A percentile compares a stretch with the other conserved stretches of the same genome.
Evolutionary conservation across 1,140 invertebrate species (phyloP).

Genomic region (Oedothorax gibbosus): DNA sequence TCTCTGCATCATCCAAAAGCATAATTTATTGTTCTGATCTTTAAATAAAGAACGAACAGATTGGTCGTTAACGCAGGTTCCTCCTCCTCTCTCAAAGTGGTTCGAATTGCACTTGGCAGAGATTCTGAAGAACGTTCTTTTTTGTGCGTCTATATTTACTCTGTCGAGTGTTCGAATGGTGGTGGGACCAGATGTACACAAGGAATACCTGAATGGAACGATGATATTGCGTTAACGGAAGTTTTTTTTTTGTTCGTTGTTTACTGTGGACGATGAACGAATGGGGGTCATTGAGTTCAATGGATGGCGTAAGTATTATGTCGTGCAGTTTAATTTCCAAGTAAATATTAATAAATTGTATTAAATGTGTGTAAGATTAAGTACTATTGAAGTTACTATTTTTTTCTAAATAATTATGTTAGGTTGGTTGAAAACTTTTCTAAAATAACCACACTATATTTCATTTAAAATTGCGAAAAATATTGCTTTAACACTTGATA

Average conservation of each 20-base stretch:
- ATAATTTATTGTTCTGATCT: conserved; percentile 26
- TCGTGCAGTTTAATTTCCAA: background rate
- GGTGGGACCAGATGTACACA: conserved; percentile 7
- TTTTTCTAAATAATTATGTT: no score
- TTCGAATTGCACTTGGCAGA: conserved; percentile 49
- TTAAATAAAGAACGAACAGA: conserved; percentile 5
- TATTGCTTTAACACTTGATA: no score
- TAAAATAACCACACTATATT: no score
- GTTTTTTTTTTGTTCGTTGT: no score
- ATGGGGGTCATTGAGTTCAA: conserved; percentile 11
- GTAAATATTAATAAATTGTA: no score
- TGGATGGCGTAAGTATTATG: conserved; percentile 16
- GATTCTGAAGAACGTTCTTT: conserved; percentile 32
- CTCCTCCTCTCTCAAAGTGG: conserved; percentile 34
- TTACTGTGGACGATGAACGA: background rate
- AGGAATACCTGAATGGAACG: conserved; percentile 11
- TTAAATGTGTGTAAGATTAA: no score
- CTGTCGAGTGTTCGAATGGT: no score
- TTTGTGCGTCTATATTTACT: background rate
- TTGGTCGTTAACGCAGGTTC: conserved; percentile 23
- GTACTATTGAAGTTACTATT: no score
- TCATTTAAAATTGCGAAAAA: no score
- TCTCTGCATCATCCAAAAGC: conserved; percentile 3
- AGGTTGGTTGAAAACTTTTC: no score
- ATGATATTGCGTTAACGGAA: background rate